Evolutionary conservation across 2,888 invertebrate genomes (phyloP), one percentile per base, ranked within the genome.

Genomic region (Leucozona laternaria): DNA sequence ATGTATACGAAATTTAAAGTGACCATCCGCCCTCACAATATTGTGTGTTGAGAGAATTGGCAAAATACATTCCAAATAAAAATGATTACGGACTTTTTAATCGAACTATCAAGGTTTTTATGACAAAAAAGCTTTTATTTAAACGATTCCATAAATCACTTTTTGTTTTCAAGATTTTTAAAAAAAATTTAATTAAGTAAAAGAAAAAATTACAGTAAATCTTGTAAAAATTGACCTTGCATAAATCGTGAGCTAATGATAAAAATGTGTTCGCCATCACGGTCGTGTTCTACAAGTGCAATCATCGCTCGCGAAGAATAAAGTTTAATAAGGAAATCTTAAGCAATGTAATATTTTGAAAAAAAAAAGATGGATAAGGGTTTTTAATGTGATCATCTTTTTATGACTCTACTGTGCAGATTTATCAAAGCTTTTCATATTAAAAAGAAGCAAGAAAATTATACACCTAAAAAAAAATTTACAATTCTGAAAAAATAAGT

Each of bases 1-100:
- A 64, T 40, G 5, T 48, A 50, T 13, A 31, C n/a, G 22, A 48
- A 31, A 48, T 3, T 17, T 8, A 45, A 25, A 31, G 64, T 62
- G 60, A 62, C 60, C 64, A 45, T 31, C 28, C 64, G 17, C 28
- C 64, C 15, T 64, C 57, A 57, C 11, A 40, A n/a, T 15, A n/a
- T 8, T 10, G 5, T 34, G 28, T 57, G 28, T 28, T 31, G 28
- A 31, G 17, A 57, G 31, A 8, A 57, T 22, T 50, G 10, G 22
- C 22, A 22, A 1, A 10, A 4, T 48, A 5, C 4, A 4, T 48
- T 48, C 10, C 20, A 22, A 50, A 13, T 22, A 48, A 20, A 48
- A 48, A 48, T 40, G 4, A 40, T 37, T 37, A 37, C 11, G 2
- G 11, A 37, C 37, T 13, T 13, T 40, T 34, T 5, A 40, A 40